A percentile compares a stretch with the other conserved stretches of the same genome.
Evolutionary conservation across 2,888 invertebrate species (phyloP).

Genomic region (Ferrisia virgata): DNA sequence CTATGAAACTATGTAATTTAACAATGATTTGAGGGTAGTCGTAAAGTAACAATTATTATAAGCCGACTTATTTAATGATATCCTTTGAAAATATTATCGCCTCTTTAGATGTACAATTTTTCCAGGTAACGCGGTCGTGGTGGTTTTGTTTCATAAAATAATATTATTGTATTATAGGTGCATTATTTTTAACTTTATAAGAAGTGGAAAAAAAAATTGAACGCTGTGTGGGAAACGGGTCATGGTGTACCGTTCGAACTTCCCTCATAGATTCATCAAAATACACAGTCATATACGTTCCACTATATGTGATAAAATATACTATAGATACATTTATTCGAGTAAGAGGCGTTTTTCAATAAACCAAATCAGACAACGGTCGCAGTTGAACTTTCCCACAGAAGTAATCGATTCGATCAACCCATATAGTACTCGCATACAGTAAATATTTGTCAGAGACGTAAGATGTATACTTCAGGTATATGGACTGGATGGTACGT

Average conservation of each 20-base stretch:
- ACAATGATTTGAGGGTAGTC: too few relatives aligned
- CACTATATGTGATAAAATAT: not conserved
- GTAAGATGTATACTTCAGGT: not conserved
- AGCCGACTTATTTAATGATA: not conserved
- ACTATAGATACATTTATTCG: not conserved
- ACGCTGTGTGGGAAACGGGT: not conserved
- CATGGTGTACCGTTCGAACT: not conserved
- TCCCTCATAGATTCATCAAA: not conserved
- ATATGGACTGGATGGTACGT: not conserved
- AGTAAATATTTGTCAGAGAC: too few relatives aligned
- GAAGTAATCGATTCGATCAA: conserved; percentile 9
- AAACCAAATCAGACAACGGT: not conserved
- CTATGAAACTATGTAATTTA: too few relatives aligned
- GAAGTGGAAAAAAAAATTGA: not conserved
- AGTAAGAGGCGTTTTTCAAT: not conserved
- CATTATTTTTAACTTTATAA: not conserved
- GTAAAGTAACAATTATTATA: too few relatives aligned
- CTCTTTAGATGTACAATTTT: not conserved
- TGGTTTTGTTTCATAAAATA: not conserved
- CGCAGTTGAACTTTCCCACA: not conserved
- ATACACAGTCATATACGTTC: not conserved
- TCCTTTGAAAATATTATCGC: not conserved
- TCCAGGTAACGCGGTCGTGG: not conserved
- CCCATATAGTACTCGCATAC: not conserved
- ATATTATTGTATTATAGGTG: not conserved